Evolutionary conservation across 2,888 invertebrate species (phyloP), one percentile per base, ranked within the genome.

Genomic region (Entomobrya proxima): DNA sequence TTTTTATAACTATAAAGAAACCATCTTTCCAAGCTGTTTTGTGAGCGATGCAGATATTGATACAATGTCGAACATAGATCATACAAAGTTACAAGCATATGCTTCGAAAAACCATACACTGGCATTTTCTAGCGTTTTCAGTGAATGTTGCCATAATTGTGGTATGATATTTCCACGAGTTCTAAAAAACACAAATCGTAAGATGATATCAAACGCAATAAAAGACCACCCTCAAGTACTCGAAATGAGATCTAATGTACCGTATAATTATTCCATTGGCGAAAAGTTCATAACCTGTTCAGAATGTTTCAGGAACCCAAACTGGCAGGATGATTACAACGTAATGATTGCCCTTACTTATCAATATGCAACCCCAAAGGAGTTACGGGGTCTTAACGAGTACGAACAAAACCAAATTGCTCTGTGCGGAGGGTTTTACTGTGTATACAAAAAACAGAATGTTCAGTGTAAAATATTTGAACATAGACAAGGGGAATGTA

Each of bases 141-240:
- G 27, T 9, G 40, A 72, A 11, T 72, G 72, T 27, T 72, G 72
- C 44, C 72, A 72, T n/a, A 72, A 72, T 24, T 72, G 72, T n/a
- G 72, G 72, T 2, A 13, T 47, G 40, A 24, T 72, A 27, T 72
- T 72, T 44, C 11, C 24, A 7, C 27, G 47, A 24, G 44, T 7
- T 7, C 44, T 7, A 7, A 44, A 13, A 5, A 11, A 21, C 27
- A 40, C 18, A 40, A 47, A 13, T 21, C n/a, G 21, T 13, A 67
- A 21, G 7, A 72, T 21, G 24, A 32, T 64, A 27, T 30, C 32
- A 21, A 72, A 4, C 7, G 21, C 72, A 21, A 47, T 72, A 21
- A 24, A 21, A 6, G 27, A 44, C 4, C 6, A 3, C 5, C 72
- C 72, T 9, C 6, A 18, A 7, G 47, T 72, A 3, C 18, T 5